Conservation (phyloP, 2,797 vertebrate species). For the Clarias fuscus region DNA sequence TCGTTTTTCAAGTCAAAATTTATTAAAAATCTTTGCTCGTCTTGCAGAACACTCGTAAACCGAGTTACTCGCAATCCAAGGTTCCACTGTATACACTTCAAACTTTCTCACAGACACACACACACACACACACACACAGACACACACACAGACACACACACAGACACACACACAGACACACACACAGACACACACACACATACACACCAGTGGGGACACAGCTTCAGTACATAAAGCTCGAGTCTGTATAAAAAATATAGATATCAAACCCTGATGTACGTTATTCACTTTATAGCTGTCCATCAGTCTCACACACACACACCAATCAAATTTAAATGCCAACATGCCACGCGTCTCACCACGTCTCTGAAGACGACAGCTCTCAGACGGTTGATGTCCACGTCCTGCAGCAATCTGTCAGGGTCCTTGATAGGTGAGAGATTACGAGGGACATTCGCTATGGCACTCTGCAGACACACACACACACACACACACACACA, state of each 20-base stretch:
- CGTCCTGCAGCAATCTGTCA: slow-evolving; percentile 96
- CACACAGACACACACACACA: no score
- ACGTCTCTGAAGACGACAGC: slow-evolving; percentile 98
- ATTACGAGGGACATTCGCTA: slow-evolving; percentile 81
- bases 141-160: no score
- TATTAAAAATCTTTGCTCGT: no score
- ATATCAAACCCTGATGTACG: background rate
- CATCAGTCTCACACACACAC: background rate
- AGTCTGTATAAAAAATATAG: background rate
- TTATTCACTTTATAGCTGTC: background rate
- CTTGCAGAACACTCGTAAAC: no score
- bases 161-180: no score
- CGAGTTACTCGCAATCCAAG: no score
- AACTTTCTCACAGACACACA: background rate
- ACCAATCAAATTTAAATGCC: slow-evolving; percentile 45
- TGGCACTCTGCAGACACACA: slow-evolving; percentile 70
- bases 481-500: no score
- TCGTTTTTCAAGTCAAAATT: no score
- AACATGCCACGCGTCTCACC: slow-evolving; percentile 74
- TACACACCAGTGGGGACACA: background rate
- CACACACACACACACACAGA: no score
- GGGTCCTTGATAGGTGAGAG: slow-evolving; percentile 93
- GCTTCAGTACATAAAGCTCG: background rate
- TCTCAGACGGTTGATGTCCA: slow-evolving; percentile 96
- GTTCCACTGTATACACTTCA: no score